These are phyloP conservation scores for Norana najaformis DNA, from an alignment of 2,888 invertebrate genomes.

Conservation along the genomic window DNA sequence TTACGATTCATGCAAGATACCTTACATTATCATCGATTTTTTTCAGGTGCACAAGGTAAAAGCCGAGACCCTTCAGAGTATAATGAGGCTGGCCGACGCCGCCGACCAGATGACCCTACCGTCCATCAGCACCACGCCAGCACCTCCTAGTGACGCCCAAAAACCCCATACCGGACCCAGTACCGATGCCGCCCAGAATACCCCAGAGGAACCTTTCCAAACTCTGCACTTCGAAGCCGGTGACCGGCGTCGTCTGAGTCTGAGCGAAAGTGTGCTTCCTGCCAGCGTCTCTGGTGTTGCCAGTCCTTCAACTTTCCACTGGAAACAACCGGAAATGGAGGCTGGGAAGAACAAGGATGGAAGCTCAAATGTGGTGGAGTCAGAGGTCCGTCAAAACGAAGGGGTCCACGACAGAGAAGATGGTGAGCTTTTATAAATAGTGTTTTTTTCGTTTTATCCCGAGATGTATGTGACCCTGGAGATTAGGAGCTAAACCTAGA, in stretches of 20 bases:
- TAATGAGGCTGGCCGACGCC: conserved; percentile 23
- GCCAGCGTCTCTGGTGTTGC: background rate
- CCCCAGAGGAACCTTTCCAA: background rate
- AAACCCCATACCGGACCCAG: no score
- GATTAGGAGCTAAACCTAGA: no score
- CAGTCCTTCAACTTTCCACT: background rate
- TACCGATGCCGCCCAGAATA: background rate
- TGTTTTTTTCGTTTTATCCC: background rate
- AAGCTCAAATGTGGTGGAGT: background rate
- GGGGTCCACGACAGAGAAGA: background rate
- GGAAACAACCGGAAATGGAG: background rate
- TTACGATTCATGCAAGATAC: background rate
- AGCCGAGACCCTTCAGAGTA: conserved; percentile 31
- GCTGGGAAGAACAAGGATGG: background rate
- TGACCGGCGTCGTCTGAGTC: background rate
- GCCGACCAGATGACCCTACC: conserved; percentile 25
- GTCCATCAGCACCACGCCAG: background rate
- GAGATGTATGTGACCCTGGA: no score
- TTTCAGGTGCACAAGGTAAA: conserved; percentile 77
- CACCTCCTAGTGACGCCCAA: background rate
- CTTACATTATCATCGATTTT: background rate
- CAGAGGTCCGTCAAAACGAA: background rate
- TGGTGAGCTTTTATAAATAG: background rate
- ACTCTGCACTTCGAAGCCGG: background rate
- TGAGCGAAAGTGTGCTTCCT: background rate